Conservation (phyloP, 2,888 invertebrate genomes). For the Vanessa cardui region DNA sequence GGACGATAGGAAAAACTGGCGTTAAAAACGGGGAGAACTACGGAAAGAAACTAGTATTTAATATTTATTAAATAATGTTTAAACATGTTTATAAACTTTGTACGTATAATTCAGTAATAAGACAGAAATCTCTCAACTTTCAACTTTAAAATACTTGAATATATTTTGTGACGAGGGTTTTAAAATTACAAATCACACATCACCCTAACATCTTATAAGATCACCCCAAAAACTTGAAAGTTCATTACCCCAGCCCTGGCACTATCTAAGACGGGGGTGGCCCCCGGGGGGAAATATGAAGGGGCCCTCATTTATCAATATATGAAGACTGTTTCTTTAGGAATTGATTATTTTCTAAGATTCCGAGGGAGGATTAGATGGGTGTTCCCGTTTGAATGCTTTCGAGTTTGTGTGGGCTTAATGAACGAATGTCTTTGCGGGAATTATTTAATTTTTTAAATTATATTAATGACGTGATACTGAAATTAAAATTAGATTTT, state of each 20-base stretch:
- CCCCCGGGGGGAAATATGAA: conserved; percentile 74
- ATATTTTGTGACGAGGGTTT: conserved; percentile 12
- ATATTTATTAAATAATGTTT: too few relatives aligned
- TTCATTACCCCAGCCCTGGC: conserved; percentile 80
- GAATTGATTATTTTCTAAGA: conserved; percentile 82
- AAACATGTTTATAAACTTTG: too few relatives aligned
- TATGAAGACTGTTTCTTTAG: conserved; percentile 81
- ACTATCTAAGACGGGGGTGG: conserved; percentile 78
- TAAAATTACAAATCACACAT: conserved; percentile 35
- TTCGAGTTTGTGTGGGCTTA: conserved; percentile 52
- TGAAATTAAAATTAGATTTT: conserved; percentile 48
- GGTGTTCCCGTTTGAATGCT: not conserved
- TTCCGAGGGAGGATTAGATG: conserved; percentile 65
- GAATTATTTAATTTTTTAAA: not conserved
- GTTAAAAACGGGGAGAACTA: too few relatives aligned
- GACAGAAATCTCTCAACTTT: too few relatives aligned
- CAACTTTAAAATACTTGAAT: not conserved
- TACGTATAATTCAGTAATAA: too few relatives aligned
- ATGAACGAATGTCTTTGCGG: not conserved
- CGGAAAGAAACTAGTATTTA: too few relatives aligned
- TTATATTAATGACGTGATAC: conserved; percentile 63
- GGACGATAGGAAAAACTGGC: too few relatives aligned
- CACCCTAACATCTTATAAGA: conserved; percentile 35
- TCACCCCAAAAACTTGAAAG: conserved; percentile 55
- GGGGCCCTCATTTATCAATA: conserved; percentile 83